These are phyloP conservation scores for Pituophis catenifer DNA, from an alignment of 2,113 vertebrate species.

Conservation along the genomic window DNA sequence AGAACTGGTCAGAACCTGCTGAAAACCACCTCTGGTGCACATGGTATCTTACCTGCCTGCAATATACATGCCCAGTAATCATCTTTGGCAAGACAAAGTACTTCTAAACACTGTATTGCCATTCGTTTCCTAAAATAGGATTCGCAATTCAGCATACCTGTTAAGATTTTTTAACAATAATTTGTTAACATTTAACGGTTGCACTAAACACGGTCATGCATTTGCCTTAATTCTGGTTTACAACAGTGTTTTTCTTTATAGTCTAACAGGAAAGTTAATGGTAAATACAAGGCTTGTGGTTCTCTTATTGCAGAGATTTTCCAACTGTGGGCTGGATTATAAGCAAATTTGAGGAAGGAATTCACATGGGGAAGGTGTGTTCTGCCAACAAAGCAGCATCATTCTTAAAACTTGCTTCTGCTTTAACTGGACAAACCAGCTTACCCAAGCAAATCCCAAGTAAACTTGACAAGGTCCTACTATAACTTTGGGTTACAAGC, in stretches of 20 bases:
- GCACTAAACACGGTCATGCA: background rate
- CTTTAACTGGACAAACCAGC: background rate
- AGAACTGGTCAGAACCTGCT: too few species aligned
- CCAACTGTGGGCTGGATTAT: background rate
- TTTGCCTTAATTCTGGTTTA: background rate
- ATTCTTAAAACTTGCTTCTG: background rate
- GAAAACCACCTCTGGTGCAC: background rate
- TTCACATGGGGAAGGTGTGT: background rate
- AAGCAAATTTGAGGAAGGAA: background rate
- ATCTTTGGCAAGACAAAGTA: conserved; percentile 68
- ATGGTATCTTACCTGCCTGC: conserved; percentile 66
- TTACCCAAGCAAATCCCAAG: background rate
- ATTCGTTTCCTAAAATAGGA: conserved; percentile 64
- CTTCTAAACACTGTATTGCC: conserved; percentile 73
- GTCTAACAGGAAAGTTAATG: background rate
- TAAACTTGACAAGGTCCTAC: background rate
- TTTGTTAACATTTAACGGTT: background rate
- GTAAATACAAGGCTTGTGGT: background rate
- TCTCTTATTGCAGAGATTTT: background rate
- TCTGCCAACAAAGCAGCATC: background rate
- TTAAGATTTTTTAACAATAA: background rate
- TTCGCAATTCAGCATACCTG: conserved; percentile 72
- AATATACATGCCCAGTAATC: conserved; percentile 71
- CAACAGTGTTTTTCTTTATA: background rate
- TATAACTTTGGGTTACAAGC: background rate